phyloP scores from a whole-genome alignment of 2,797 vertebrate genomes.

The Acipenser oxyrinchus region DNA sequence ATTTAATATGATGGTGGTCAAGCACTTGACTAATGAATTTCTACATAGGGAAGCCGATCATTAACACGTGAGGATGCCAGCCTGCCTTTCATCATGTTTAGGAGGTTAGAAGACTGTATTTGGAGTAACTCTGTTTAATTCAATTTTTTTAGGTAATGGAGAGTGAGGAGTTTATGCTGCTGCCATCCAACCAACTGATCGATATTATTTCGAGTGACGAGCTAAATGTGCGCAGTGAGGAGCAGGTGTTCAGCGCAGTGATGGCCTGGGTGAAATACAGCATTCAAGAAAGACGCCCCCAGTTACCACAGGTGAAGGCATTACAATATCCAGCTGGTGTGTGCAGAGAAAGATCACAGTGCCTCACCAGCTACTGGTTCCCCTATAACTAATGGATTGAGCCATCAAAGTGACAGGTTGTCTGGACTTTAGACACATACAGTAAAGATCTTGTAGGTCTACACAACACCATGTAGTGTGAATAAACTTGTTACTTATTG shows the following conservation, averaged over 20 bases:
- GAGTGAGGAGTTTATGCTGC: slow-evolving; percentile 97
- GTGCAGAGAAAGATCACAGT: not conserved
- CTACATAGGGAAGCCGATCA: too few species aligned
- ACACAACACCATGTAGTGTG: too few species aligned
- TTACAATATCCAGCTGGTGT: not conserved
- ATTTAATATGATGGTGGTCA: too few species aligned
- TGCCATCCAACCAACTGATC: slow-evolving; percentile 94
- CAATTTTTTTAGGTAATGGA: slow-evolving; percentile 82
- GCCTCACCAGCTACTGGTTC: too few species aligned
- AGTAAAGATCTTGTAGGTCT: too few species aligned
- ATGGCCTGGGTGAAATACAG: slow-evolving; percentile 99
- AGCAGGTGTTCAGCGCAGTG: slow-evolving; percentile 95
- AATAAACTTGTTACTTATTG: too few species aligned
- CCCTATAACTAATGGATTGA: too few species aligned
- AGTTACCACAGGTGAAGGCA: slow-evolving; percentile 81
- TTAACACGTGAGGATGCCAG: too few species aligned
- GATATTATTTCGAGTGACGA: slow-evolving; percentile 99
- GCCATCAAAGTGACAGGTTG: too few species aligned
- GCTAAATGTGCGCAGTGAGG: slow-evolving; percentile 93
- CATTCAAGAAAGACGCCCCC: slow-evolving; percentile 91
- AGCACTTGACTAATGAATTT: too few species aligned
- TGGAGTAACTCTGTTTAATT: not conserved
- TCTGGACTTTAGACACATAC: too few species aligned
- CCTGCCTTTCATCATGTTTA: too few species aligned
- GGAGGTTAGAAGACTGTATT: not conserved